Evolutionary conservation across 1,140 invertebrate species (phyloP).

Genomic region (Papilio helenus): DNA sequence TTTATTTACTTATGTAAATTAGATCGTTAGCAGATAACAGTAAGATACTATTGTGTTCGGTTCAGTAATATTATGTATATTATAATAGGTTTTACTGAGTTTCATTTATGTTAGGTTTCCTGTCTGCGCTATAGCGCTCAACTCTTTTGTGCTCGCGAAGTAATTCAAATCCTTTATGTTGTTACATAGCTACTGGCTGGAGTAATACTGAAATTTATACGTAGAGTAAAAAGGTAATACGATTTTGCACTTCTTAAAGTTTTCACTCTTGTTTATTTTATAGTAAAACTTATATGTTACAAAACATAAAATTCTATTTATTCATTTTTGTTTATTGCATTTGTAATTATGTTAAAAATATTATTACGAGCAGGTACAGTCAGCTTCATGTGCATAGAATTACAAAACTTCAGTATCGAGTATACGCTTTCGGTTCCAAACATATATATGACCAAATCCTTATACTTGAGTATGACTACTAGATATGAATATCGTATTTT

Average conservation of each 20-base stretch:
- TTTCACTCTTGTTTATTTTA: not conserved
- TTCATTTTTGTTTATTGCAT: no score
- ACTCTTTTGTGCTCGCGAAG: constrained; percentile 22
- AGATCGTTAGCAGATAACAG: not conserved
- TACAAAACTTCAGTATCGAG: no score
- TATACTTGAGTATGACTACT: no score
- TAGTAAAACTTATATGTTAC: not conserved
- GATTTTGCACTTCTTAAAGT: not conserved
- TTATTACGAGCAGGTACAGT: no score
- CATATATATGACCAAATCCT: no score
- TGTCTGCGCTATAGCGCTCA: not conserved
- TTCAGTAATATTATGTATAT: not conserved
- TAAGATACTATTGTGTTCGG: not conserved
- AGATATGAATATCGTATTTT: no score
- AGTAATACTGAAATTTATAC: not conserved
- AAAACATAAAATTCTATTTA: no score
- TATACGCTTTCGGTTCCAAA: no score
- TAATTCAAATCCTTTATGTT: constrained; percentile 25
- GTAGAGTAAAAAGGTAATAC: not conserved
- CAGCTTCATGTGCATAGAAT: no score
- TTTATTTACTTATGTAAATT: not conserved
- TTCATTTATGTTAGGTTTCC: constrained; percentile 17
- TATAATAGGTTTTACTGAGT: constrained; percentile 13
- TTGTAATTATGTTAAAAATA: no score
- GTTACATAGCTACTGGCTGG: not conserved